Percentiles rank a stretch among this genome's conserved stretches.
Conservation (phyloP, 2,113 vertebrate genomes). For the Campylomormyrus tamandua region DNA sequence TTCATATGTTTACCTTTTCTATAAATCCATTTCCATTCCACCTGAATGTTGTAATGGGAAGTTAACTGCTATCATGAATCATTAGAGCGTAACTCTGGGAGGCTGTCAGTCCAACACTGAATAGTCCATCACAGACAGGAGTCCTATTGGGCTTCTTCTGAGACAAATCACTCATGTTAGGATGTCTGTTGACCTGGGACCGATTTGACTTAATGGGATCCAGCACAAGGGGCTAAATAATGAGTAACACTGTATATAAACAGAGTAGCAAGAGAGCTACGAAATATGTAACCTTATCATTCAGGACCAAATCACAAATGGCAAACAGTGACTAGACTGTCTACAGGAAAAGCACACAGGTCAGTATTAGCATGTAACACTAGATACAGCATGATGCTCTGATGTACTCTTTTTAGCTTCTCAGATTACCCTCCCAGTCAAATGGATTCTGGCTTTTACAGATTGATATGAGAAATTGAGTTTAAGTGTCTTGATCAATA, state of each 20-base stretch:
- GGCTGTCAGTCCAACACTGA: not conserved
- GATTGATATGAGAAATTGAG: not conserved
- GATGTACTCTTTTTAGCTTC: not conserved
- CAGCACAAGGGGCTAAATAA: not conserved
- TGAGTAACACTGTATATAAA: not conserved
- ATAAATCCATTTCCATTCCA: not conserved
- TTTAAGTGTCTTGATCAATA: not conserved
- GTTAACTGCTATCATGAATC: constrained; percentile 2
- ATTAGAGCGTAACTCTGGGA: not conserved
- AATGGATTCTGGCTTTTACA: not conserved
- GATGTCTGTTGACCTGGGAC: not conserved
- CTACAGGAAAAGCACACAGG: not conserved
- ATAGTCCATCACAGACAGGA: not conserved
- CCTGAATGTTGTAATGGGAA: not conserved
- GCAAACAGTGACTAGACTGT: not conserved
- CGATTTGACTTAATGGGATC: not conserved
- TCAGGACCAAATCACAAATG: not conserved
- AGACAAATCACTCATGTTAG: not conserved
- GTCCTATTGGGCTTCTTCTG: not conserved
- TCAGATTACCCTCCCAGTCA: not conserved
- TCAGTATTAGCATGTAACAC: not conserved
- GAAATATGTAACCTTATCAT: not conserved
- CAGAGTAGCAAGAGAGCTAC: not conserved
- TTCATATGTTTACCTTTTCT: not conserved
- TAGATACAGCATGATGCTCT: not conserved